phyloP scores from a whole-genome alignment of 2,113 vertebrate genomes.

The Sturnus vulgaris region DNA sequence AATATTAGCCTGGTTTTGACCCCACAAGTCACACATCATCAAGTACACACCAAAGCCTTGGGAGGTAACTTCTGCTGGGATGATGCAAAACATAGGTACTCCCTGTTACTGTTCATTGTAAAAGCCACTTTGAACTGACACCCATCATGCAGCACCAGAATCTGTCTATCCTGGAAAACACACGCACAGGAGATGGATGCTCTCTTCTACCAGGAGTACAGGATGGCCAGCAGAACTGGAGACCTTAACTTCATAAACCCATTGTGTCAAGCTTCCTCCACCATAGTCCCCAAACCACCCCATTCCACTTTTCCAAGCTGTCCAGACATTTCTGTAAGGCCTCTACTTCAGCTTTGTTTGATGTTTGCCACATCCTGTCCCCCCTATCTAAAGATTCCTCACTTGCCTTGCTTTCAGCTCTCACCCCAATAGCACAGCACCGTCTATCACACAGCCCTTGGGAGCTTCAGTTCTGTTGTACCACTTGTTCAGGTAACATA shows the following conservation, averaged over 20 bases:
- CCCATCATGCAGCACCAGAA: neutral
- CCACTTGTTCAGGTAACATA: neutral
- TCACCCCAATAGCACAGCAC: neutral
- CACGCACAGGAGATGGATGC: accelerated
- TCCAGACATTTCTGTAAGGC: neutral
- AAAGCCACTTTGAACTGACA: neutral
- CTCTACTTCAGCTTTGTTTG: neutral
- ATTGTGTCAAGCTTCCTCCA: neutral
- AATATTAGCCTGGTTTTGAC: neutral
- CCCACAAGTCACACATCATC: neutral
- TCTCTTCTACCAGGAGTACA: neutral
- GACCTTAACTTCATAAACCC: neutral
- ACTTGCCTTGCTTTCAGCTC: neutral
- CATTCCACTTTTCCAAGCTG: neutral
- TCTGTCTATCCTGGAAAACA: neutral
- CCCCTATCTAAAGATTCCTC: neutral
- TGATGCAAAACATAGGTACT: neutral
- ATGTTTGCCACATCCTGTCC: neutral
- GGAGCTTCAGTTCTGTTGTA: neutral
- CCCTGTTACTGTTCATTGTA: neutral
- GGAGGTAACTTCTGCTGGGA: neutral
- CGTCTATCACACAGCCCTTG: neutral
- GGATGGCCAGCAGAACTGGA: neutral
- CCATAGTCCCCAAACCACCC: neutral
- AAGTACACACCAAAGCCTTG: neutral